These are phyloP conservation scores for Columba guinea DNA, from an alignment of 2,797 vertebrate genomes.

Conservation along the genomic window DNA sequence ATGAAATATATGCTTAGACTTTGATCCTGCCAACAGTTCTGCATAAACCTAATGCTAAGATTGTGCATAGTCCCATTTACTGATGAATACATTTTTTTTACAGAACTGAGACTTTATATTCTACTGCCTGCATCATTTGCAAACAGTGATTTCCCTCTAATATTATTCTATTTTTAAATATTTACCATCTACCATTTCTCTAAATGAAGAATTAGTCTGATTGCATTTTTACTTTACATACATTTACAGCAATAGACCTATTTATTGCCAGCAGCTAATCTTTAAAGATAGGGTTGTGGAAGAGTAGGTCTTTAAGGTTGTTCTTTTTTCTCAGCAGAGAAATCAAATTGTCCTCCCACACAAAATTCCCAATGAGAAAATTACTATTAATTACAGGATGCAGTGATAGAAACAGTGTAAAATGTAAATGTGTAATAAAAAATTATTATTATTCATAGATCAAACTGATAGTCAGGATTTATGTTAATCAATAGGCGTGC, in stretches of 20 bases:
- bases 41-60: background rate
- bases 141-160: background rate
- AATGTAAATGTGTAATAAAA: background rate
- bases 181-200: background rate
- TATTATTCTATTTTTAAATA: background rate
- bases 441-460: constrained; percentile 29
- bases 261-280: background rate
- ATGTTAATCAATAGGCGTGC: constrained; percentile 44
- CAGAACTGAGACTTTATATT: background rate
- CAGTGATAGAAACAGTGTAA: constrained; percentile 4
- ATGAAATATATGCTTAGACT: background rate
- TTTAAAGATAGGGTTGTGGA: background rate
- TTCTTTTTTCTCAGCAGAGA: background rate
- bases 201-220: background rate
- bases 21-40: background rate
- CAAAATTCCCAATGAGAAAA: background rate
- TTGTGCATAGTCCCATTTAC: background rate
- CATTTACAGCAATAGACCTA: background rate
- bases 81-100: background rate
- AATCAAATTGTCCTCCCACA: constrained; percentile 13
- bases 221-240: background rate
- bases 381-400: constrained; percentile 7
- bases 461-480: background rate
- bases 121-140: background rate
- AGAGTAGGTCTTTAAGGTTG: background rate